These are phyloP conservation scores for human (Homo sapiens) DNA, from an alignment of 2,113 vertebrate genomes.

Conservation along the genomic window GRCh38 chr4:184448001-184448500, in stretches of 20 bases:
- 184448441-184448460: not conserved
- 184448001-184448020: not conserved
- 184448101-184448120: not conserved
- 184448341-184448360: not conserved
- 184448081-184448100: not conserved
- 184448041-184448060: not conserved
- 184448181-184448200: not conserved
- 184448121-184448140: slow-evolving; percentile 23
- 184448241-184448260: not conserved
- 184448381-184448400: not conserved
- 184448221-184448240: slow-evolving; percentile 29
- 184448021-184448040: not conserved
- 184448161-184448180: not conserved
- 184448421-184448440: not conserved
- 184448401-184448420: not conserved
- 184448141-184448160: not conserved
- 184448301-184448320: not conserved
- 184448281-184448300: not conserved
- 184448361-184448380: not conserved
- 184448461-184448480: not conserved
- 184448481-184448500: not conserved
- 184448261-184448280: not conserved
- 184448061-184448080: not conserved
- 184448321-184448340: not conserved
- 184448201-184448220: not conserved